Evolutionary conservation across 2,113 vertebrate species (phyloP), one percentile per base, ranked within the genome.

Genomic region (Pterocles gutturalis): DNA sequence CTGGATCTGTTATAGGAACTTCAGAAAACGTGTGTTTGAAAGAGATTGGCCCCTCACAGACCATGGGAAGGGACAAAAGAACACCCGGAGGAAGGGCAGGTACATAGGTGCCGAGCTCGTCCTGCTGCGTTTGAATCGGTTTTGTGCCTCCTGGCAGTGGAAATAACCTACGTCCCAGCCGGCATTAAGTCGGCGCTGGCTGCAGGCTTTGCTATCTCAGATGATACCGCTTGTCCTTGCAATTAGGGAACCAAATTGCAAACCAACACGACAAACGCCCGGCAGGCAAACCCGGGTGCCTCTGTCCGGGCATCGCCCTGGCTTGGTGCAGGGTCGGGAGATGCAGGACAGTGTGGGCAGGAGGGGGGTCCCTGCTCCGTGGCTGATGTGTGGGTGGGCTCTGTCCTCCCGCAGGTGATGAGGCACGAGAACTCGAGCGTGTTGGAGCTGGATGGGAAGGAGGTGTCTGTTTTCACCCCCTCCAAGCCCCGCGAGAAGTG

Each of bases 401-500:
- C 25, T 62, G 18, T 87, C 31, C 34, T 58, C 76, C 81, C 19
- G 11, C 92, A 99, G 99, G 99, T 99, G 96, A 99, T 99, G 99
- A 98, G 99, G 60, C 99, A 99, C 0, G 99, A 99, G 96, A 99
- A 98, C 88, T 98, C 99, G 1, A 99, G 99, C 22, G 98, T 99
- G 87, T 87, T 99, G 94, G 99, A 99, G 96, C 98, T 99, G 71
- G 99, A 99, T 1, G 99, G 99, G 61, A 99, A 99, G 93, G 99
- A 99, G 96, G 99, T 99, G 71, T 99, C 99, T 0, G 98, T 99
- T 81, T 99, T 99, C 95, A 99, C 99, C 5, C 99, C 99, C 16
- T 99, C 99, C 31, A 99, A 99, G 98, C 99, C 99, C 10, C 97
- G 99, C 0, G 99, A 99, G 94, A 99, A 99, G 96, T 99, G 99